phyloP scores from a whole-genome alignment of 2,888 invertebrate genomes.

The Tetanocera ferruginea region DNA sequence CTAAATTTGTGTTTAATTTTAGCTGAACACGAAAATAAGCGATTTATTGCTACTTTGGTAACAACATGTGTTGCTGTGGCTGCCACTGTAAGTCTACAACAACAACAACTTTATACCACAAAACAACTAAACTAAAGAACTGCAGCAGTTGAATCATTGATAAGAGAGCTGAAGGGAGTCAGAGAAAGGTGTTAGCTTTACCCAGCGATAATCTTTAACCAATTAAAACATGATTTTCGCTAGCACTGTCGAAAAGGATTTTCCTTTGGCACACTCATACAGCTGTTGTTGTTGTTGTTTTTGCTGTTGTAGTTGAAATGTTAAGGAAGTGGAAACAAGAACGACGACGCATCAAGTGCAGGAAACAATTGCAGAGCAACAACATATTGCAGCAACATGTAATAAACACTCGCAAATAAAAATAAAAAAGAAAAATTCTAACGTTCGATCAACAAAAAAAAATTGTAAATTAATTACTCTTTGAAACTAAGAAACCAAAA shows the following conservation, averaged over 20 bases:
- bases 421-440: neutral
- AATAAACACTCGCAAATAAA: neutral
- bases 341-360: neutral
- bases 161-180: neutral
- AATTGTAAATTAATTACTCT: conserved; percentile 7
- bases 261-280: neutral
- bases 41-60: conserved; percentile 2
- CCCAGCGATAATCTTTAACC: conserved; percentile 13
- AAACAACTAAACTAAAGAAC: neutral
- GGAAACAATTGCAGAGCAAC: neutral
- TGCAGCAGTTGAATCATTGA: neutral
- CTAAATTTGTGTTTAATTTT: conserved; percentile 17
- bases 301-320: neutral
- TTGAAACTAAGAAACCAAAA: neutral
- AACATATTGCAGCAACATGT: conserved; percentile 28
- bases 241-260: neutral
- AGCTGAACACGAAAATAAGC: conserved; percentile 18
- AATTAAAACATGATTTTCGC: conserved; percentile 2
- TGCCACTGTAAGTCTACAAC: neutral
- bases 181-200: conserved; percentile 4
- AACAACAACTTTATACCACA: neutral
- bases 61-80: neutral
- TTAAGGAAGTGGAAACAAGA: neutral
- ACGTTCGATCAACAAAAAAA: neutral
- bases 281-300: neutral